Conservation (phyloP, 2,113 vertebrate genomes). For the Nyctereutes procyonoides region DNA sequence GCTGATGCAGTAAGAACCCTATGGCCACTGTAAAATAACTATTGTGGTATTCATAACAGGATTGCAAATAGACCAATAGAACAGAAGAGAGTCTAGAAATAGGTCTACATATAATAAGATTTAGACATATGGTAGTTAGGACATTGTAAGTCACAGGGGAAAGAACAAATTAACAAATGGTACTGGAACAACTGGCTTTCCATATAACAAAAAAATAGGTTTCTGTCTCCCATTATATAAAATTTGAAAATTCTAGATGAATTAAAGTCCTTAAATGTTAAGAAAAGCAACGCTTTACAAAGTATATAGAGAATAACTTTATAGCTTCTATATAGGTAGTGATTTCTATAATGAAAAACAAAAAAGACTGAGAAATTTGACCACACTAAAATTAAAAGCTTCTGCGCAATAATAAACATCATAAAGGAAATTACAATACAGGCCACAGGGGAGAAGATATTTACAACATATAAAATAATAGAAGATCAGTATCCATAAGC, state of each 20-base stretch:
- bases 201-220: not conserved
- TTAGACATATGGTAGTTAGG: not conserved
- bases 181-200: not conserved
- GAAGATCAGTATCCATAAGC: not conserved
- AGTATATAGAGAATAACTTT: not conserved
- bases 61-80: not conserved
- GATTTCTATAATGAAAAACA: not conserved
- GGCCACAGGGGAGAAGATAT: not conserved
- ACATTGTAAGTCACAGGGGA: not conserved
- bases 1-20: not conserved
- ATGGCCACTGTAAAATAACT: not conserved
- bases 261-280: not conserved
- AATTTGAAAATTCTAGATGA: conserved; percentile 33
- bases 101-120: not conserved
- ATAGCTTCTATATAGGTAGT: not conserved
- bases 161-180: not conserved
- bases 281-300: not conserved
- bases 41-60: not conserved
- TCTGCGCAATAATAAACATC: not conserved
- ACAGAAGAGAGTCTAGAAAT: not conserved
- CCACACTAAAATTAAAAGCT: not conserved
- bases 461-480: not conserved
- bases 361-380: not conserved
- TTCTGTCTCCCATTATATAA: conserved; percentile 15
- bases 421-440: not conserved